Conservation (phyloP, 2,113 vertebrate genomes). For the Megaleporinus macrocephalus region DNA sequence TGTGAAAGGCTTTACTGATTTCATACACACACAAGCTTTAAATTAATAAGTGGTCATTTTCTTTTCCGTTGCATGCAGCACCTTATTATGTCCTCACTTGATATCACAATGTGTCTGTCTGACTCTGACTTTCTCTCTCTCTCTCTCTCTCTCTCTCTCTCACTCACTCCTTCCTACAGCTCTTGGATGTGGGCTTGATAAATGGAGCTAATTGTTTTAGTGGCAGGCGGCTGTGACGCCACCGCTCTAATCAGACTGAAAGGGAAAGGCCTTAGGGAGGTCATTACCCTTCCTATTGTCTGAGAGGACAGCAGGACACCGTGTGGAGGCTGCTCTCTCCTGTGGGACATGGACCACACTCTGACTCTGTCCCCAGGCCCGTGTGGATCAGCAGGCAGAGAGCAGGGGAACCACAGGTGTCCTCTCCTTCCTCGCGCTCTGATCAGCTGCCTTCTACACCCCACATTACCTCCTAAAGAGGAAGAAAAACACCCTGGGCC, state of each 20-base stretch:
- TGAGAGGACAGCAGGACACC: slow-evolving; percentile 75
- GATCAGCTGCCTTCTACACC: slow-evolving; percentile 54
- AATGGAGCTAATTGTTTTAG: slow-evolving; percentile 84
- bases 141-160: slow-evolving; percentile 23
- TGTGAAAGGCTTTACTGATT: slow-evolving; percentile 6
- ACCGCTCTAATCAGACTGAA: slow-evolving; percentile 78
- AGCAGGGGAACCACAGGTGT: slow-evolving; percentile 36
- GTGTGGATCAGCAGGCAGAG: slow-evolving; percentile 19
- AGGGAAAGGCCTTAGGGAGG: slow-evolving; percentile 77
- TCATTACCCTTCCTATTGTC: slow-evolving; percentile 84
- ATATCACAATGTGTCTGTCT: slow-evolving; percentile 10
- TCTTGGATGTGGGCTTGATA: slow-evolving; percentile 76
- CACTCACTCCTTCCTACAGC: slow-evolving; percentile 49
- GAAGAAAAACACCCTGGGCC: slow-evolving; percentile 21
- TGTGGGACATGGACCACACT: slow-evolving; percentile 66
- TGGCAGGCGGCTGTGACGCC: slow-evolving; percentile 74
- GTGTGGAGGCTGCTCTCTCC: slow-evolving; percentile 55
- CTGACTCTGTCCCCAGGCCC: slow-evolving; percentile 45
- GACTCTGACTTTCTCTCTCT: slow-evolving; percentile 1
- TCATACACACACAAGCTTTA: background rate
- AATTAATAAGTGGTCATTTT: background rate
- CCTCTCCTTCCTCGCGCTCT: slow-evolving; percentile 25
- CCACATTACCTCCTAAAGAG: slow-evolving; percentile 41
- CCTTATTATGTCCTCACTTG: slow-evolving; percentile 1
- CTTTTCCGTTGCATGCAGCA: background rate